Base-by-base conservation (phyloP, 2,888 invertebrate genomes). In the Siphlonurus alternatus region DNA sequence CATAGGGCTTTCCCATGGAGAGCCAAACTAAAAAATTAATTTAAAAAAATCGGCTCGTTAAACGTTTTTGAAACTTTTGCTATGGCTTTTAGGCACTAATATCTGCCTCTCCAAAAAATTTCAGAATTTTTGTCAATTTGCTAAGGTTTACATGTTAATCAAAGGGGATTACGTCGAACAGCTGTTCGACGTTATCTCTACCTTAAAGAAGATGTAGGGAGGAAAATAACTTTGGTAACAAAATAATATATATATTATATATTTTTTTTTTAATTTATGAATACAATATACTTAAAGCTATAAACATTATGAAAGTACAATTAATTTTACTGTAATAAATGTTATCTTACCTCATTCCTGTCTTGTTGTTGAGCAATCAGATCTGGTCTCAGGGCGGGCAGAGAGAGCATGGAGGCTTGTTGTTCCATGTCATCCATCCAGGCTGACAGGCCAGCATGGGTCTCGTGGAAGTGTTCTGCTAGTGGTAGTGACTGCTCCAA, bases 391-490 rank as follows among this genome's bases (percentile, higher is more conserved):
- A 95, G 78, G 1, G 93, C 92, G 18, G 96, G 95, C 82, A 93
- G 89, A 51, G 93, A 90, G 62, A 95, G 76, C 80, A 91, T 86
- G 51, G 89, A 84, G 60, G 96, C 85, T 76, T 95, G 93, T 68
- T 88, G 87, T 77, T 97, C 97, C 81, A 93, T 92, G 71, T 92
- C 94, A 68, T 88, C 89, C 72, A 97, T 79, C 97, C 97, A 98
- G 56, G 85, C 83, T 5, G 86, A 83, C 53, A 99, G 78, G 20
- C 93, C 95, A 51, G 84, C 84, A 72, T 97, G 95, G 0, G 95
- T 93, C 70, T 96, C 95, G 63, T 92, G 88, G 79, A 99, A 92
- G 78, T 98, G 96, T 73, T 94, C 93, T 0, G 97, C 95, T 62
- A 99, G 76, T 0, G 97, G 97, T 68, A 97, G 74, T 0, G 97